Evolutionary conservation across 2,113 vertebrate species (phyloP), one percentile per base, ranked within the genome.

Genomic region (Cairina moschata): DNA sequence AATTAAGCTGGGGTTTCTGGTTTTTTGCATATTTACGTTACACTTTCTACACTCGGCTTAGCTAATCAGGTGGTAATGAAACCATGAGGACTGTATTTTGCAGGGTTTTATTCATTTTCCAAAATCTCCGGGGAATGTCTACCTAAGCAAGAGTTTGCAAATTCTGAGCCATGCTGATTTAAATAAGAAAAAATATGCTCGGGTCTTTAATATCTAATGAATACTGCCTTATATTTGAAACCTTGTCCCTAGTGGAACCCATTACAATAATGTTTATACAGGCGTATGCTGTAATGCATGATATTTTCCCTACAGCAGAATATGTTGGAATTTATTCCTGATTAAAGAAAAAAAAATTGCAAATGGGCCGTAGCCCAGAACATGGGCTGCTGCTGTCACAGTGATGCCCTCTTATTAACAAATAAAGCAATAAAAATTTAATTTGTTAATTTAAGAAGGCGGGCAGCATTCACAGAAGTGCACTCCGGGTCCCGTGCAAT

Each of bases 181-280:
- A 91, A 93, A 48, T 76, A 74, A 50, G 46, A 68, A 95, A 95
- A 96, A 93, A 66, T 62, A 83, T n/a, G 78, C 54, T 90, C 52
- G 32, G 25, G 93, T 94, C 65, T 88, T 77, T 93, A 93, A 74
- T 91, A 94, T 79, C 72, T 93, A 75, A 93, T 93, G 77, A 96
- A 97, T 96, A 58, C 79, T 95, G 74, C 52, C 72, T 95, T 96
- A 62, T 83, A 87, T 91, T 84, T 86, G 73, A 95, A 96, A 80
- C 48, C 40, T 69, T 54, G 68, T 91, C 58, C 92, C 86, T 88
- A 62, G 69, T 88, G 91, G 86, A 94, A 91, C 59, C 54, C 48
- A 75, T 94, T 97, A 93, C 81, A 96, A 96, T 96, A 91, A 96
- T 92, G 92, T 96, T 96, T 97, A 91, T 74, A 92, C 87, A 94